A percentile compares a stretch with the other conserved stretches of the same genome.
Conservation (phyloP, 1,140 invertebrate species). For the Argopecten irradians region DNA sequence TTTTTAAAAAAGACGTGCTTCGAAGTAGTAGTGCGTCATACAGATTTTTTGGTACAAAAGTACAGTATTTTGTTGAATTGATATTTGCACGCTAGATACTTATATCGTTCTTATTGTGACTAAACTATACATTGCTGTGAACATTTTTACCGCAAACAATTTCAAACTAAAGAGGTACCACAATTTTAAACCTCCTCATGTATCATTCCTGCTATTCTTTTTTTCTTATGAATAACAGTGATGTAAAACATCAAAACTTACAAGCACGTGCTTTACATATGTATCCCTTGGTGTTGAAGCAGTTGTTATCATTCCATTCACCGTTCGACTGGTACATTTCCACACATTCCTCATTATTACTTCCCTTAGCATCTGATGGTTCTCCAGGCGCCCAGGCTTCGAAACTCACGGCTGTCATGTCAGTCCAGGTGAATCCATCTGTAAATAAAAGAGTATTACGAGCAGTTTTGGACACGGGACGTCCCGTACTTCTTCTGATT, state of each 20-base stretch:
- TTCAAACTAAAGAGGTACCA: too few relatives aligned
- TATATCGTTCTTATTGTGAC: too few relatives aligned
- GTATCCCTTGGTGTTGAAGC: background rate
- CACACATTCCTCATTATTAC: background rate
- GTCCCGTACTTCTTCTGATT: background rate
- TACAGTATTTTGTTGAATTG: too few relatives aligned
- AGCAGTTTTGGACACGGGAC: background rate
- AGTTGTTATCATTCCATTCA: conserved; percentile 1
- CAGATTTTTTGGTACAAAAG: too few relatives aligned
- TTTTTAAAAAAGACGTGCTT: too few relatives aligned
- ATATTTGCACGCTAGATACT: too few relatives aligned
- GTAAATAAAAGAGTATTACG: background rate
- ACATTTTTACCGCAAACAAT: too few relatives aligned
- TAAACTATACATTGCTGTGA: too few relatives aligned
- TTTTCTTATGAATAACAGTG: too few relatives aligned
- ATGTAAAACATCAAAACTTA: background rate
- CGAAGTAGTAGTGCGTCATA: too few relatives aligned
- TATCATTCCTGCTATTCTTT: too few relatives aligned
- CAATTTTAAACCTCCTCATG: too few relatives aligned
- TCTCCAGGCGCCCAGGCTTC: background rate
- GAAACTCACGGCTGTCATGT: background rate
- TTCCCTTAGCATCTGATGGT: background rate
- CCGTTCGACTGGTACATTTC: conserved; percentile 11
- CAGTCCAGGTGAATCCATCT: conserved; percentile 29
- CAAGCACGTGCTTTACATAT: conserved; percentile 3